Base-by-base conservation (phyloP, 2,113 vertebrate species). In the Toxostoma redivivum region DNA sequence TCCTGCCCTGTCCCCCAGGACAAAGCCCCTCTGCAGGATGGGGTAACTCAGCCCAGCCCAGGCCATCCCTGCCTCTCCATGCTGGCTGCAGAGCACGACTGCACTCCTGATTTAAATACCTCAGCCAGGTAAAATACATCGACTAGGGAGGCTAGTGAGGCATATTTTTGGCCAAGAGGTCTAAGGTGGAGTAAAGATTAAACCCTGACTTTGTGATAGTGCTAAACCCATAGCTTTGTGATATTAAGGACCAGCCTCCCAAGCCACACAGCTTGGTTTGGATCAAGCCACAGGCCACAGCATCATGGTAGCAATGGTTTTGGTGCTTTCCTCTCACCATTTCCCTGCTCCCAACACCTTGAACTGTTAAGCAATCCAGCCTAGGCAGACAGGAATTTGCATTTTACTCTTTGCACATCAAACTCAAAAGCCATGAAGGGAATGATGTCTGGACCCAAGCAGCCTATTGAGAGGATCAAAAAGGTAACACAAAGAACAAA, bases 401-500 rank as follows among this genome's bases (percentile, higher is more conserved):
- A 13, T 91, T 91, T 92, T 45, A 18, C 35, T 60, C 86, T 81
- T 54, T 67, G 40, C 71, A 56, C 76, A 81, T 90, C 90, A 62
- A 54, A 86, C 80, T 90, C 72, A 64, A 90, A 88, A 88, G 74
- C 44, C 57, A 28, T 1, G 58, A 78, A 74, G 76, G 72, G 67
- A 92, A 92, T 5, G 76, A 64, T 84, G 89, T 67, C 62, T 89
- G 87, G 33, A 47, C 87, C 61, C 73, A 54, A 86, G 77, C 69
- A 86, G 94, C 56, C 85, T 72, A 76, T 81, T 92, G 94, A 92
- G 86, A 86, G 85, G 90, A 92, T 96, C 79, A 92, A 84, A 86
- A 95, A 95, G 90, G 90, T 95, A 93, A 72, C 88, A 92, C 88
- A 91, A 81, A 94, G 93, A 82, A 90, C 88, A 92, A 86, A 94